Evolutionary conservation across 64 coral and sea anemone species (phyloP).

Genomic region (Porites australiensis): DNA sequence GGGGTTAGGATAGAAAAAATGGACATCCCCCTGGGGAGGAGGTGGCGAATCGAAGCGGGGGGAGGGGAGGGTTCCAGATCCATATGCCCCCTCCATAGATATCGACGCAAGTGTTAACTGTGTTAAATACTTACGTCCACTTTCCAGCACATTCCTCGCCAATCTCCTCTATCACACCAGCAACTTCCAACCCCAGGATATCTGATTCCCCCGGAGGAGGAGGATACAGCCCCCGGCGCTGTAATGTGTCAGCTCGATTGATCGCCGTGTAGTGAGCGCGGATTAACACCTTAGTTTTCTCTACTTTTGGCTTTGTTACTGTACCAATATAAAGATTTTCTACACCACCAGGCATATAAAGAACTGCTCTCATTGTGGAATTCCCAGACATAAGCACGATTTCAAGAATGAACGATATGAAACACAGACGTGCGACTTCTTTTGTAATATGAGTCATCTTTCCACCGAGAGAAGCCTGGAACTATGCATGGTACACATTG

Average conservation of each 20-base stretch:
- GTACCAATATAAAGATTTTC: slow-evolving; percentile 62
- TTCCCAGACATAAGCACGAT: slow-evolving; percentile 18
- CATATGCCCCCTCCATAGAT: too few relatives aligned
- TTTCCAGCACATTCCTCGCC: slow-evolving; percentile 70
- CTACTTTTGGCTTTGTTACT: slow-evolving; percentile 59
- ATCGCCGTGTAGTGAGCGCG: slow-evolving; percentile 82
- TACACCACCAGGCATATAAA: slow-evolving; percentile 76
- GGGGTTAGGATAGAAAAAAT: too few relatives aligned
- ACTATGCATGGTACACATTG: too few relatives aligned
- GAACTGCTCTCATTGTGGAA: slow-evolving; percentile 81
- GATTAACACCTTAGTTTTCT: slow-evolving; percentile 71
- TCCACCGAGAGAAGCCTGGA: too few relatives aligned
- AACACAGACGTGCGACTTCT: too few relatives aligned
- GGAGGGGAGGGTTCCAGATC: too few relatives aligned
- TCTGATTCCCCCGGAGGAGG: slow-evolving; percentile 86
- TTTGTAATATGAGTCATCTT: too few relatives aligned
- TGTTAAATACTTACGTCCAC: slow-evolving; percentile 80
- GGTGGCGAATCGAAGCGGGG: too few relatives aligned
- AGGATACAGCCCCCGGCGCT: slow-evolving; percentile 80
- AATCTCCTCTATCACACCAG: slow-evolving; percentile 85
- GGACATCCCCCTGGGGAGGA: too few relatives aligned
- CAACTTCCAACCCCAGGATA: slow-evolving; percentile 87
- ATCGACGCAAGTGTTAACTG: too few relatives aligned
- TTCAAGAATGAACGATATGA: background rate
- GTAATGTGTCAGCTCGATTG: slow-evolving; percentile 93